These are phyloP conservation scores for Amphiprion clarkii DNA, from an alignment of 2,797 vertebrate genomes.

Conservation along the genomic window DNA sequence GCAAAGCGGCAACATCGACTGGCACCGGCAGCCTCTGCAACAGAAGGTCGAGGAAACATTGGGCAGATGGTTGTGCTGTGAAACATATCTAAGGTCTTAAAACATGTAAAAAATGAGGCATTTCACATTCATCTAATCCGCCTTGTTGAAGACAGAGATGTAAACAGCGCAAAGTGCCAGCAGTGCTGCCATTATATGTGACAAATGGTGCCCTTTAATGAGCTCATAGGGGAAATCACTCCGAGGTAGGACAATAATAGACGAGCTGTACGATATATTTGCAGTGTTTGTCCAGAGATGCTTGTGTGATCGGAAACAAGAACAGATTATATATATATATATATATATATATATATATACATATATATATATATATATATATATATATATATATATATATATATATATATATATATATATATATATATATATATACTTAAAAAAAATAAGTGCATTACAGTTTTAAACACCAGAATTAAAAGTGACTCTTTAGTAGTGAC, in stretches of 20 bases:
- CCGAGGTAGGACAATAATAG: neutral
- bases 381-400: too few species aligned
- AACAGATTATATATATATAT: too few species aligned
- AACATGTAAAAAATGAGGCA: conserved; percentile 10
- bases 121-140: conserved; percentile 40
- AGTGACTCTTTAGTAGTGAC: too few species aligned
- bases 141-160: conserved; percentile 18
- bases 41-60: conserved; percentile 51
- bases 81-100: conserved; percentile 48
- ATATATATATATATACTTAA: too few species aligned
- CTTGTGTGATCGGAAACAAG: too few species aligned
- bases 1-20: neutral
- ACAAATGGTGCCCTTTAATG: conserved; percentile 40
- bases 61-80: conserved; percentile 54
- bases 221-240: conserved; percentile 19
- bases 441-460: too few species aligned
- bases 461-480: too few species aligned
- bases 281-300: neutral
- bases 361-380: too few species aligned
- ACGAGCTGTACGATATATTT: neutral
- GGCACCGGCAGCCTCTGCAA: conserved; percentile 17
- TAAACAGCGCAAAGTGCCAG: conserved; percentile 29
- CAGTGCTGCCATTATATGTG: conserved; percentile 12
- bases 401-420: too few species aligned
- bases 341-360: too few species aligned